Conservation (phyloP, 2,113 vertebrate species). For the Platichthys stellatus region DNA sequence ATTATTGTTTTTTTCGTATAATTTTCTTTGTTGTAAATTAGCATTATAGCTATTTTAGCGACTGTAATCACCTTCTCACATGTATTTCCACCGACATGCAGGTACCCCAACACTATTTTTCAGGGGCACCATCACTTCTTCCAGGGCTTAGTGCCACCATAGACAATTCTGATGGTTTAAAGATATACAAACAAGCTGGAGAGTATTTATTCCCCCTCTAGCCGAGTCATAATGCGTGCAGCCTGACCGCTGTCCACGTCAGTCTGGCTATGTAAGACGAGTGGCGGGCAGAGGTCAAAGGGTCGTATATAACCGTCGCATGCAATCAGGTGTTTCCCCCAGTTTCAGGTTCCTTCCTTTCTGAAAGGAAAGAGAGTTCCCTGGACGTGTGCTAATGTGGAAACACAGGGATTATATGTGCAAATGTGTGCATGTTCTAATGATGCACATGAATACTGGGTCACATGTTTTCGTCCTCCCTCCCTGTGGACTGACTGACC, state of each 20-base stretch:
- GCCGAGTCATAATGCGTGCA: not conserved
- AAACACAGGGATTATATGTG: constrained; percentile 37
- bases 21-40: too few relatives aligned
- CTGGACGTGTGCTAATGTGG: constrained; percentile 51
- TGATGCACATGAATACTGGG: constrained; percentile 12
- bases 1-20: too few relatives aligned
- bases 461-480: constrained; percentile 20
- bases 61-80: not conserved
- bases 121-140: not conserved
- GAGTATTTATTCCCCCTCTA: not conserved
- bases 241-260: not conserved
- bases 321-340: constrained; percentile 78
- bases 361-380: constrained; percentile 54
- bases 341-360: constrained; percentile 68
- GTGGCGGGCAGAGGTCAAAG: constrained; percentile 22
- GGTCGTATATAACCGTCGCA: constrained; percentile 29
- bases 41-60: too few relatives aligned
- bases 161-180: not conserved
- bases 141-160: not conserved
- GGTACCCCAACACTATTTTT: not conserved
- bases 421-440: not conserved
- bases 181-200: not conserved
- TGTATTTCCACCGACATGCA: not conserved
- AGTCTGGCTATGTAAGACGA: not conserved
- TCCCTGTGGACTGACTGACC: constrained; percentile 32